These are phyloP conservation scores for Agonopterix arenella DNA, from an alignment of 2,888 invertebrate species.

Conservation along the genomic window DNA sequence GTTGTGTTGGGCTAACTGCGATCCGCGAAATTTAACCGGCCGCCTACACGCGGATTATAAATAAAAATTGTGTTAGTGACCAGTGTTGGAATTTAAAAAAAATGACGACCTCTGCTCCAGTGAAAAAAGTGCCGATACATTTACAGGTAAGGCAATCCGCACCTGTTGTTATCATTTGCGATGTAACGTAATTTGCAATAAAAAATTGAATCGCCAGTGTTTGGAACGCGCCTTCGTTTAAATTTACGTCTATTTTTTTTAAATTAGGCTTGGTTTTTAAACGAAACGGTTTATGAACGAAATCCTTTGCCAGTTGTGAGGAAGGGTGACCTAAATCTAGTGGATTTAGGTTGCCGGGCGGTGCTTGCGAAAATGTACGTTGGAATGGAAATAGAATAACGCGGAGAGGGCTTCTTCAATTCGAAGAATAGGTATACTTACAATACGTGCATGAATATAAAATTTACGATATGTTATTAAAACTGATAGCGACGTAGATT, in stretches of 20 bases:
- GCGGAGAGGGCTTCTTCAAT: background rate
- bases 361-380: conserved; percentile 12
- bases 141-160: conserved; percentile 82
- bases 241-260: no score
- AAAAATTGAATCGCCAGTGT: conserved; percentile 10
- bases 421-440: background rate
- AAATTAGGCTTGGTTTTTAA: no score
- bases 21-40: conserved; percentile 37
- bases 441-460: no score
- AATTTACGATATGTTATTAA: no score
- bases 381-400: conserved; percentile 7
- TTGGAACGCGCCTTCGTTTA: background rate
- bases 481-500: no score
- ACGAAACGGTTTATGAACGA: no score
- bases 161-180: conserved; percentile 45
- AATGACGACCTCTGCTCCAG: conserved; percentile 83
- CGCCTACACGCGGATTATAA: conserved; percentile 56
- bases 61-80: conserved; percentile 57
- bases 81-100: conserved; percentile 49
- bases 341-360: conserved; percentile 23
- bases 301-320: conserved; percentile 1
- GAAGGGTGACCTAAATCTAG: conserved; percentile 23
- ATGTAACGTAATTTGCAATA: conserved; percentile 20
- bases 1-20: conserved; percentile 14
- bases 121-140: conserved; percentile 97